Base-by-base conservation (phyloP, 2,797 vertebrate genomes). In the Sebastiscus albofasciatus region DNA sequence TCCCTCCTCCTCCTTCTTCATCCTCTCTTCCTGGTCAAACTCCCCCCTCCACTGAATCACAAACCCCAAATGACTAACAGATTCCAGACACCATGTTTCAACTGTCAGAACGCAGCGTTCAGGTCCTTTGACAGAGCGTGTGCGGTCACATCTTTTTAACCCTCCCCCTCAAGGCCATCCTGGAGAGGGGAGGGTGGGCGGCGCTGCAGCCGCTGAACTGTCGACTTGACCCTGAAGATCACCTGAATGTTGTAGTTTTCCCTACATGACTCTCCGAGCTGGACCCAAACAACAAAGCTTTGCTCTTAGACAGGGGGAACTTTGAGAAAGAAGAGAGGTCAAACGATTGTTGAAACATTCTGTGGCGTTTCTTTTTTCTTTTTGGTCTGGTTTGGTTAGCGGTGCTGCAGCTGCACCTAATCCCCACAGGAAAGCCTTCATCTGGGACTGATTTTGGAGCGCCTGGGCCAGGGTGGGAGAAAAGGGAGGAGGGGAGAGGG, bases 381-480 rank as follows among this genome's bases (percentile, higher is more conserved):
- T 75, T 73, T 29, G 64, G 67, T 83, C 55, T 75, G 77, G 72
- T 91, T 86, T 89, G 85, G 91, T 93, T 90, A 83, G 82, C 52
- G 36, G 85, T 80, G 83, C 90, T 88, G 85, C 93, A 95, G 93
- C 94, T 94, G 92, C 92, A 89, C 87, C 91, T 94, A 95, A 95
- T 94, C 92, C 92, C 90, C 86, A 89, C 87, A 92, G 91, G 89
- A 92, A 90, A 90, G 87, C 86, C 88, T 84, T 93, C 95, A 96
- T 95, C 95, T 96, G 94, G 93, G 90, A 95, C 93, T 95, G 89
- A 96, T 95, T 95, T 92, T 65, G 67, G 62, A 89, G 75, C 2
- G 85, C 84, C 74, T 22, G 64, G 69, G 83, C 67, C 24, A 24
- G 58, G 65, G 72, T 76, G 46, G 81, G 79, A 87, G 87, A 85